These are phyloP conservation scores for Nothobranchius furzeri DNA, from an alignment of 2,113 vertebrate genomes.

Conservation along the genomic window DNA sequence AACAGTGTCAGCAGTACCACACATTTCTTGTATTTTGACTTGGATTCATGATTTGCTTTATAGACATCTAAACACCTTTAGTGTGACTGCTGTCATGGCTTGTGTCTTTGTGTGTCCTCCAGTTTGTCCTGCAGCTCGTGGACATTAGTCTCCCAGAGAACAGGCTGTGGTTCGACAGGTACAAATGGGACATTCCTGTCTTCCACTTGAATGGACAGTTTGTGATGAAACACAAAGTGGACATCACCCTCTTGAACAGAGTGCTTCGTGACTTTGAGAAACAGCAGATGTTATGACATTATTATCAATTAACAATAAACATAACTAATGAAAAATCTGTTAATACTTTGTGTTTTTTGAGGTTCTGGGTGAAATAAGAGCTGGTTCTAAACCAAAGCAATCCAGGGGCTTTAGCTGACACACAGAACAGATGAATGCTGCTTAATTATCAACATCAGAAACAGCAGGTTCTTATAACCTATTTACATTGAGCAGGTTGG, in stretches of 20 bases:
- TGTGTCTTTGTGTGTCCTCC: neutral
- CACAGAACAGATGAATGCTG: too few relatives aligned
- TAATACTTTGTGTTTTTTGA: neutral
- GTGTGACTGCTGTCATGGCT: neutral
- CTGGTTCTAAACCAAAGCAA: too few relatives aligned
- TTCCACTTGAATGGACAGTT: constrained; percentile 63
- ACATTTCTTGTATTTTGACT: too few relatives aligned
- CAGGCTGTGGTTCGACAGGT: constrained; percentile 50
- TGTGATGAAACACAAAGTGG: constrained; percentile 64
- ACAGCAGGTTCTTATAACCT: too few relatives aligned
- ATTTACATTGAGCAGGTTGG: too few relatives aligned
- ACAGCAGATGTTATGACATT: neutral
- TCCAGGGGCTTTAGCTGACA: too few relatives aligned
- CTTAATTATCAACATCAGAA: too few relatives aligned
- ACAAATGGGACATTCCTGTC: constrained; percentile 66
- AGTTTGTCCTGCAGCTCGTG: constrained; percentile 64
- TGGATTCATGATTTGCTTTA: neutral
- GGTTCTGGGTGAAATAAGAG: neutral
- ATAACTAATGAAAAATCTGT: neutral
- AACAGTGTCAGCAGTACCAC: too few relatives aligned
- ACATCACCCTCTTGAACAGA: constrained; percentile 40
- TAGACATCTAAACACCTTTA: too few relatives aligned
- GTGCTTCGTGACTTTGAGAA: constrained; percentile 34
- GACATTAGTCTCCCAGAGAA: constrained; percentile 68
- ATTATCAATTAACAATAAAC: constrained; percentile 21